Base-by-base conservation (phyloP, 2,888 invertebrate species). In the Falcaria lacertinaria region DNA sequence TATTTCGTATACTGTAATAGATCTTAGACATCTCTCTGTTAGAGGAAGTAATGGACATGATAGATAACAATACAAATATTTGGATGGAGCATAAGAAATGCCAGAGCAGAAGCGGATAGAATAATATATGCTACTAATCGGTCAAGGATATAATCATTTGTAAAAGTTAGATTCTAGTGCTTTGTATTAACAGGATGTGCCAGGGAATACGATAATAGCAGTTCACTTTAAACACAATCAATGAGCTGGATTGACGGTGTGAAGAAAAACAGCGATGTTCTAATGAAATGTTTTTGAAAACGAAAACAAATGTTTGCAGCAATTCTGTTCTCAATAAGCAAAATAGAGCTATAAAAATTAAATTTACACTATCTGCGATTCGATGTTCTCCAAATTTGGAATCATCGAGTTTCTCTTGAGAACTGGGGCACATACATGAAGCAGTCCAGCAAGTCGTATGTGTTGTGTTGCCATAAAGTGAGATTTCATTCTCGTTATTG, bases 401-500 rank as follows among this genome's bases (percentile, higher is more conserved):
- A n/a, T n/a, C n/a, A n/a, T n/a, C n/a, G n/a, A n/a, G n/a, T n/a
- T n/a, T n/a, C n/a, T n/a, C n/a, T n/a, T n/a, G n/a, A n/a, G n/a
- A n/a, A n/a, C n/a, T n/a, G n/a, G n/a, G n/a, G n/a, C n/a, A 22
- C 5, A 37, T 22, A 15, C 17, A 16, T 33, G 34, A 48, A 35
- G 41, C 45, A 15, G 48, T 41, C 28, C 48, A 49, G 43, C 43
- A 47, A 39, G 42, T 42, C 25, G 25, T 16, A 42, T 39, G 34
- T 34, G 41, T 38, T 39, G 34, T 34, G 41, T 38, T 35, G 41
- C 34, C 41, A 56, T 64, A 59, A 62, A 64, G 56, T 53, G 62
- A 50, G 46, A 52, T 44, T 50, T 37, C 34, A 39, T 43, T 44
- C 50, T 50, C 50, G 53, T 62, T 64, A 60, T 60, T 57, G 62